Percentiles rank a stretch among this genome's conserved stretches.
Conservation (phyloP, 2,888 invertebrate species). For the Onchidella celtica region DNA sequence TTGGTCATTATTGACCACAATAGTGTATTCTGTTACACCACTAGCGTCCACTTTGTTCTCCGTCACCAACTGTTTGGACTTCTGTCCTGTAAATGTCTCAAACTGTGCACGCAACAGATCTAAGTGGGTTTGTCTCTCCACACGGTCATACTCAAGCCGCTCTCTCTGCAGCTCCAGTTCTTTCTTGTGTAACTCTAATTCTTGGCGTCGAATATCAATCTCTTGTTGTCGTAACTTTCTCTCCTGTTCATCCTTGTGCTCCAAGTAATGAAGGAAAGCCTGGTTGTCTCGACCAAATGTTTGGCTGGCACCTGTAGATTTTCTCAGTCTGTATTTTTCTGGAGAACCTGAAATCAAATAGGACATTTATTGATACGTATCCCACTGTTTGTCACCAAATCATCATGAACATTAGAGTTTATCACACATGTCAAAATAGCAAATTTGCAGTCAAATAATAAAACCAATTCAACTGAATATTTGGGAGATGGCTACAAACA, state of each 20-base stretch:
- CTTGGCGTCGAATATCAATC: neutral
- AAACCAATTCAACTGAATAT: no score
- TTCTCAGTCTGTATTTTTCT: neutral
- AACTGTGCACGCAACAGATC: slow-evolving; percentile 7
- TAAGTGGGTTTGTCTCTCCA: slow-evolving; percentile 4
- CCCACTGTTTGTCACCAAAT: neutral
- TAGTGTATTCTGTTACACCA: slow-evolving; percentile 46
- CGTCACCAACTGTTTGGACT: neutral
- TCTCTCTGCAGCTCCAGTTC: slow-evolving; percentile 24
- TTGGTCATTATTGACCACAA: slow-evolving; percentile 47
- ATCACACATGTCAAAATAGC: no score
- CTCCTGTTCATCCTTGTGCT: slow-evolving; percentile 6
- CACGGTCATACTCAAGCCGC: slow-evolving; percentile 14
- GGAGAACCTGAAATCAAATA: neutral
- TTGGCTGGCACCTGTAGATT: neutral
- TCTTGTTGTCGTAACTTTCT: neutral
- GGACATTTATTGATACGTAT: neutral
- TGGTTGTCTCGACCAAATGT: slow-evolving; percentile 6
- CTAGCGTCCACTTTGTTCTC: slow-evolving; percentile 28
- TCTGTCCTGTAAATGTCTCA: neutral
- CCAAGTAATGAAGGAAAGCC: neutral
- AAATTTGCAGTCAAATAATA: no score
- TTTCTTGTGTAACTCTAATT: slow-evolving; percentile 10
- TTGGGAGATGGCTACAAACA: no score
- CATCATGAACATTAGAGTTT: no score